Evolutionary conservation across 2,888 invertebrate species (phyloP).

Genomic region (Philereme vetulata): DNA sequence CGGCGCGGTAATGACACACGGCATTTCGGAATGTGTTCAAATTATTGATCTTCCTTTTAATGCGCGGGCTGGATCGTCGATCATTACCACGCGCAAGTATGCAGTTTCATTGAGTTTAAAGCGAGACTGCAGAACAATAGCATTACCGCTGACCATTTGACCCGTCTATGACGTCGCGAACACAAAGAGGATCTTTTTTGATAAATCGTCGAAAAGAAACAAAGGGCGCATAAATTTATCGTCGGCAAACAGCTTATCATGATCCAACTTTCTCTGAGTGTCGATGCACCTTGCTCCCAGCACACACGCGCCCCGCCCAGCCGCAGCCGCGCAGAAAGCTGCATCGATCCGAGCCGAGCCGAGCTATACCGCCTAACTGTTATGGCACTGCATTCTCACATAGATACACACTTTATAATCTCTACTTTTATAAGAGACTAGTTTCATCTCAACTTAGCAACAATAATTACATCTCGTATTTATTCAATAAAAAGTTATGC

Average conservation of each 20-base stretch:
- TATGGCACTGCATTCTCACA: slow-evolving; percentile 34
- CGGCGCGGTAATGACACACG: slow-evolving; percentile 55
- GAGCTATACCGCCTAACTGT: slow-evolving; percentile 35
- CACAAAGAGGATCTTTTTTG: slow-evolving; percentile 67
- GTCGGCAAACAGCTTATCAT: slow-evolving; percentile 70
- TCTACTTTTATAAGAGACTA: slow-evolving; percentile 14
- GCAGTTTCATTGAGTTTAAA: slow-evolving; percentile 26
- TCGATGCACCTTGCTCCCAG: slow-evolving; percentile 51
- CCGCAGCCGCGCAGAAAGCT: slow-evolving; percentile 30
- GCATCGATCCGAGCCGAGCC: slow-evolving; percentile 32
- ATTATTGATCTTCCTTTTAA: slow-evolving; percentile 27
- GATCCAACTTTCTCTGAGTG: slow-evolving; percentile 78
- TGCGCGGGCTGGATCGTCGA: slow-evolving; percentile 13
- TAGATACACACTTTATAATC: slow-evolving; percentile 17
- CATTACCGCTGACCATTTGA: slow-evolving; percentile 50
- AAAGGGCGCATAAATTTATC: slow-evolving; percentile 81
- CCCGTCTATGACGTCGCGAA: slow-evolving; percentile 52
- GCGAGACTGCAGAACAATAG: slow-evolving; percentile 32
- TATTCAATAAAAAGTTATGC: neutral
- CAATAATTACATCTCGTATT: neutral
- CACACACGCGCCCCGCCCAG: slow-evolving; percentile 44
- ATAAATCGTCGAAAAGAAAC: slow-evolving; percentile 79
- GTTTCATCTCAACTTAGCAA: slow-evolving; percentile 3
- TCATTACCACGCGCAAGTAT: slow-evolving; percentile 8
- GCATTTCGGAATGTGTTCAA: slow-evolving; percentile 33